These are phyloP conservation scores for Leucophenga montana DNA, from an alignment of 2,888 invertebrate genomes.

Conservation along the genomic window DNA sequence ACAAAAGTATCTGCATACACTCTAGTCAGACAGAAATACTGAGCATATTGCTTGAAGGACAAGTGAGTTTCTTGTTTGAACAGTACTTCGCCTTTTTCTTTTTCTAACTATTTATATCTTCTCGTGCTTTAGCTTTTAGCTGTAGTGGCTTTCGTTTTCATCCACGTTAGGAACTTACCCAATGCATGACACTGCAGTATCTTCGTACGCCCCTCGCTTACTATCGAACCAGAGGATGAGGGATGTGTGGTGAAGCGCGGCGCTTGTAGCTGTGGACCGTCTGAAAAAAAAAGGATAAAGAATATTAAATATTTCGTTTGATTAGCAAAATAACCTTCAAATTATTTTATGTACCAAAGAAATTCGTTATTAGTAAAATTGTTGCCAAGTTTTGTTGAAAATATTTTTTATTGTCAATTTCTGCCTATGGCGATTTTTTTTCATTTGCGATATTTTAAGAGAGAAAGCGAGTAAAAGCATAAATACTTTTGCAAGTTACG, in stretches of 20 bases:
- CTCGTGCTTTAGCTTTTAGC: background rate
- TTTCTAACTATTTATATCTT: background rate
- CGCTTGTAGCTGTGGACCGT: slow-evolving; percentile 77
- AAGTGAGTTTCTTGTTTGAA: background rate
- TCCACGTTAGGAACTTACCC: slow-evolving; percentile 77
- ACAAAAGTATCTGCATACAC: background rate
- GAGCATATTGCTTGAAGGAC: too few relatives aligned
- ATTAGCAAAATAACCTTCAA: slow-evolving; percentile 24
- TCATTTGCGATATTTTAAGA: slow-evolving; percentile 16
- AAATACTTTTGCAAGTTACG: background rate
- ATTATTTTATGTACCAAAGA: background rate
- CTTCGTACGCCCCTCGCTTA: slow-evolving; percentile 90
- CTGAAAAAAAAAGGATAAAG: slow-evolving; percentile 31
- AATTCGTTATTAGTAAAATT: slow-evolving; percentile 23
- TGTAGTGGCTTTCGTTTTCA: background rate
- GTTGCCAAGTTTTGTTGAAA: slow-evolving; percentile 10
- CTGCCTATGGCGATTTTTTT: slow-evolving; percentile 25
- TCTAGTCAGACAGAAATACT: too few relatives aligned
- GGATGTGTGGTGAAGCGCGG: slow-evolving; percentile 91
- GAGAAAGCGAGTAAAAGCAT: too few relatives aligned
- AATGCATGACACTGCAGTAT: slow-evolving; percentile 93
- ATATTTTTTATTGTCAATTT: slow-evolving; percentile 37
- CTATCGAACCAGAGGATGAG: slow-evolving; percentile 88
- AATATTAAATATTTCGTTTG: slow-evolving; percentile 9
- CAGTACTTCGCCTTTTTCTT: background rate